phyloP scores from a whole-genome alignment of 2,113 vertebrate species.

The Plecotus auritus region DNA sequence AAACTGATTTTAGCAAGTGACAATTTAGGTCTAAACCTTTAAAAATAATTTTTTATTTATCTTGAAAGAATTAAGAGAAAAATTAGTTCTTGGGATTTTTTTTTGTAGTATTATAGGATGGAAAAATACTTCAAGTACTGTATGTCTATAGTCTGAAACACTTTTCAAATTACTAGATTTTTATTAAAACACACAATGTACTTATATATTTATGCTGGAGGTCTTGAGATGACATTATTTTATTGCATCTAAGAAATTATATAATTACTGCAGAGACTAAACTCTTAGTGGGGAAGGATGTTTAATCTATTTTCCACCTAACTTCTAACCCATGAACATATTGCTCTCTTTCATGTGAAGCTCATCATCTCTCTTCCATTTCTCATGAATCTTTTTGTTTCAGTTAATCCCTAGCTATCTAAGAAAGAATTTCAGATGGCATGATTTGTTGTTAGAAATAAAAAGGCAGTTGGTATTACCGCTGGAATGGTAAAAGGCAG shows the following conservation, averaged over 20 bases:
- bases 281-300: not conserved
- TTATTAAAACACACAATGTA: not conserved
- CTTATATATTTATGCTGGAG: not conserved
- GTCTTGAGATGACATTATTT: not conserved
- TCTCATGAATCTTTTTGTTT: slow-evolving; percentile 18
- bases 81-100: not conserved
- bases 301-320: not conserved
- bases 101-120: not conserved
- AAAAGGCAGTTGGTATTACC: not conserved
- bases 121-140: not conserved
- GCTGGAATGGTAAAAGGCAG: not conserved
- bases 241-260: not conserved
- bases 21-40: not conserved
- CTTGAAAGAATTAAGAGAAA: not conserved
- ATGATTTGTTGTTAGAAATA: not conserved
- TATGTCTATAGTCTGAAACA: not conserved
- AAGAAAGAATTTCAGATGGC: slow-evolving; percentile 3
- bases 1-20: not conserved
- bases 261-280: not conserved
- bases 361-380: not conserved
- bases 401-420: not conserved
- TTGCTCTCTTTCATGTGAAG: not conserved
- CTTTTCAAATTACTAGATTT: not conserved
- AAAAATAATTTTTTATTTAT: not conserved
- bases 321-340: not conserved